Base-by-base conservation (phyloP, 2,113 vertebrate genomes). In the Hemichromis elongatus region DNA sequence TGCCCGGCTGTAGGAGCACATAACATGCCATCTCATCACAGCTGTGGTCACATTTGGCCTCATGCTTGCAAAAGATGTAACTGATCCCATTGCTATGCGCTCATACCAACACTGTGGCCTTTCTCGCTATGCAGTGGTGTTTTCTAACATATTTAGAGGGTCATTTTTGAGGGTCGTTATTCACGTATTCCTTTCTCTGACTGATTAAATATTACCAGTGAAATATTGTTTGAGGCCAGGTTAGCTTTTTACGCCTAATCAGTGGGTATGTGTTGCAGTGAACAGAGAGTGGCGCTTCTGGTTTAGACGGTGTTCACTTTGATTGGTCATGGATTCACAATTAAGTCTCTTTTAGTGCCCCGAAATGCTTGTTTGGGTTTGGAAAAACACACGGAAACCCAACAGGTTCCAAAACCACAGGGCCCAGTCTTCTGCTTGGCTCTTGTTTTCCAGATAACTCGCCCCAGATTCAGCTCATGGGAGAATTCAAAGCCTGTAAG, bases 281-380 rank as follows among this genome's bases (percentile, higher is more conserved):
- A 88, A 89, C 66, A 84, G 82, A 80, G 40, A 75, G 66, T 86
- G 54, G 80, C 88, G 24, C 86, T 77, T 53, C 81, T 86, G 90
- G 52, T 86, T 88, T 82, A 40, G 86, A 92, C 37, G 91, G 85
- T 89, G 89, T 90, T 95, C 95, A 93, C 86, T 94, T 93, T 75
- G 86, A 95, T 95, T 94, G 79, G 94, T 94, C 95, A 94, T 18
- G 92, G 92, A 84, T 18, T 63, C 83, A 80, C 93, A 90, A 91
- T 95, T 91, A 94, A 91, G 94, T 91, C 94, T 95, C 90, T 95
- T 77, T 95, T 93, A 94, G 89, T 7, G 55, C 61, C 55, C 40
- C 53, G 33, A 88, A 91, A 68, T 61, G 78, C 81, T 83, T 9
- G 26, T 88, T 66, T 47, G 40, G 26, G 26, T 85, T 86, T 18